These are phyloP conservation scores for Maconellicoccus hirsutus DNA, from an alignment of 1,140 invertebrate genomes.

Conservation along the genomic window DNA sequence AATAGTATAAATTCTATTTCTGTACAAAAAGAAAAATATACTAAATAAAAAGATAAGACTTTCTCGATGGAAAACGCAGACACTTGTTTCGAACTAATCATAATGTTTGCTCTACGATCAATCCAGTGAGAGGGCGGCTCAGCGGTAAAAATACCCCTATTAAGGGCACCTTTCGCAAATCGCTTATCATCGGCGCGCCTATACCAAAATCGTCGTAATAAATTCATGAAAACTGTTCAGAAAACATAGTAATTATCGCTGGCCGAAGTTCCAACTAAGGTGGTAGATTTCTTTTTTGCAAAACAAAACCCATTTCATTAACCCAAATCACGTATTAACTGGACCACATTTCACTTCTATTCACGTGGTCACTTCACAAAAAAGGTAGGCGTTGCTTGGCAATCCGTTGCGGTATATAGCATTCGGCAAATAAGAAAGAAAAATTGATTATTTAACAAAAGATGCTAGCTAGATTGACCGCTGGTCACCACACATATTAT, in stretches of 20 bases:
- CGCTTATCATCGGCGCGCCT: not conserved
- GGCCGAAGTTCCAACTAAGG: not conserved
- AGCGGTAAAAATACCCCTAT: not conserved
- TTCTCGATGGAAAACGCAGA: not conserved
- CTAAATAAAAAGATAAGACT: no score
- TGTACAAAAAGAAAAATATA: no score
- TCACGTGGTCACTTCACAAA: not conserved
- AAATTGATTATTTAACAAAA: conserved; percentile 6
- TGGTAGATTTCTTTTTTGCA: not conserved
- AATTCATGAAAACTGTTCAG: not conserved
- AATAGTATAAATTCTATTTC: no score
- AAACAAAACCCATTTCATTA: not conserved
- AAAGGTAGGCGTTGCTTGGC: not conserved
- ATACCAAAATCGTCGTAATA: not conserved
- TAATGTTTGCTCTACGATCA: not conserved
- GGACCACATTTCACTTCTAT: not conserved
- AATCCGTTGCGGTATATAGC: not conserved
- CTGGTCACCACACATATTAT: not conserved
- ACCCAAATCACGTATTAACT: not conserved
- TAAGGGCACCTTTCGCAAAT: no score
- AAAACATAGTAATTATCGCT: not conserved
- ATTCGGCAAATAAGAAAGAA: not conserved
- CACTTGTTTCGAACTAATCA: not conserved
- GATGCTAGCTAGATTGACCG: not conserved
- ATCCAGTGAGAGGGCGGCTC: not conserved